Conservation (phyloP, 2,797 vertebrate genomes). For the Acanthornis magna region DNA sequence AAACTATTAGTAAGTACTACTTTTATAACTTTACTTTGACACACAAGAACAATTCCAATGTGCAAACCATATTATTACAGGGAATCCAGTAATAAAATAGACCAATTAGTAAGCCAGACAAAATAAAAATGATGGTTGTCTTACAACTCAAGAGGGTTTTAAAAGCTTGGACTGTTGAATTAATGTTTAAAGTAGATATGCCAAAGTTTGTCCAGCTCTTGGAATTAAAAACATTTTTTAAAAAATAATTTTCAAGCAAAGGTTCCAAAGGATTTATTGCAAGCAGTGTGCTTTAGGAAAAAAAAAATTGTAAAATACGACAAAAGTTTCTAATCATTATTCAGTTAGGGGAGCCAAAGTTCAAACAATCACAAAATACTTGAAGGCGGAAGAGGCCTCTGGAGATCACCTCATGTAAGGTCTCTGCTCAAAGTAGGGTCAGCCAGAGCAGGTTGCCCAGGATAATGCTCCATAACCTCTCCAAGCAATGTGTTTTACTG, state of each 20-base stretch:
- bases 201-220: not conserved
- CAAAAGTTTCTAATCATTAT: not conserved
- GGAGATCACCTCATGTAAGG: not conserved
- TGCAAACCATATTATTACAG: conserved; percentile 1
- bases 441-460: not conserved
- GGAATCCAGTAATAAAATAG: conserved; percentile 13
- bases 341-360: not conserved
- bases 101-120: not conserved
- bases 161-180: not conserved
- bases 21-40: conserved; percentile 31
- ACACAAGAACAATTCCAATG: not conserved
- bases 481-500: not conserved
- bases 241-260: not conserved
- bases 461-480: not conserved
- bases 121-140: not conserved
- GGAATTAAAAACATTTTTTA: not conserved
- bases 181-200: not conserved
- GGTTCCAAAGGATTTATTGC: not conserved
- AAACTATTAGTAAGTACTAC: conserved; percentile 1
- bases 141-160: not conserved
- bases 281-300: not conserved
- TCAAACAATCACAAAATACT: not conserved
- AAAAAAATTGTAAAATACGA: not conserved
- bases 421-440: not conserved
- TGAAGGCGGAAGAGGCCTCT: not conserved